phyloP scores from a whole-genome alignment of 1,140 invertebrate genomes.

The Papilio polyxenes region DNA sequence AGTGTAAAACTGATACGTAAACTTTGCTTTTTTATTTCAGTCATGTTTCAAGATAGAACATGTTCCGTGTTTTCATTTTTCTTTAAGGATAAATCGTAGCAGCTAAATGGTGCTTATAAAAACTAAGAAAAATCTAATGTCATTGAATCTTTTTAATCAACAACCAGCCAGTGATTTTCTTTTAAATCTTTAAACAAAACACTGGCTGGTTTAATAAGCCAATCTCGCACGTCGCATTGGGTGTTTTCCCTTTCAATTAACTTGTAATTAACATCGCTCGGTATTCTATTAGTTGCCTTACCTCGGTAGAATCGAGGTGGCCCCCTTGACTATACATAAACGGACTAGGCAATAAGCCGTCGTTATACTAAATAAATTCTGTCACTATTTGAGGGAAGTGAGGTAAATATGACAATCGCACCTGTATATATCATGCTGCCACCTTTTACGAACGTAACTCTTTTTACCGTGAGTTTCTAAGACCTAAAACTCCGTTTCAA shows the following conservation, averaged over 20 bases:
- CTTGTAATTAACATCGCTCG: slow-evolving; percentile 49
- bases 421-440: too few relatives aligned
- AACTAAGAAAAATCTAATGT: background rate
- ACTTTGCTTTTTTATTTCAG: background rate
- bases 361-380: too few relatives aligned
- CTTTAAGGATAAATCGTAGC: background rate
- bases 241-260: slow-evolving; percentile 53
- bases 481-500: too few relatives aligned
- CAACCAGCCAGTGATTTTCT: background rate
- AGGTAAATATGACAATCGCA: too few relatives aligned
- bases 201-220: slow-evolving; percentile 35
- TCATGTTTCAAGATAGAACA: background rate
- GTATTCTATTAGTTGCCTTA: slow-evolving; percentile 47
- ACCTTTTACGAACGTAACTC: background rate
- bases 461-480: background rate
- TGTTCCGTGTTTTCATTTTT: background rate
- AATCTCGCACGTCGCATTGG: slow-evolving; percentile 42
- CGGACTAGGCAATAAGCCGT: background rate
- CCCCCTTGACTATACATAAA: slow-evolving; percentile 27
- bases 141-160: background rate
- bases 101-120: background rate
- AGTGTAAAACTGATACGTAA: background rate
- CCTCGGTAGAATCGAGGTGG: slow-evolving; percentile 40
- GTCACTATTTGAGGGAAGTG: too few relatives aligned
- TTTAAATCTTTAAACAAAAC: background rate